Base-by-base conservation (phyloP, 2,797 vertebrate genomes). In the Vultur gryphus region DNA sequence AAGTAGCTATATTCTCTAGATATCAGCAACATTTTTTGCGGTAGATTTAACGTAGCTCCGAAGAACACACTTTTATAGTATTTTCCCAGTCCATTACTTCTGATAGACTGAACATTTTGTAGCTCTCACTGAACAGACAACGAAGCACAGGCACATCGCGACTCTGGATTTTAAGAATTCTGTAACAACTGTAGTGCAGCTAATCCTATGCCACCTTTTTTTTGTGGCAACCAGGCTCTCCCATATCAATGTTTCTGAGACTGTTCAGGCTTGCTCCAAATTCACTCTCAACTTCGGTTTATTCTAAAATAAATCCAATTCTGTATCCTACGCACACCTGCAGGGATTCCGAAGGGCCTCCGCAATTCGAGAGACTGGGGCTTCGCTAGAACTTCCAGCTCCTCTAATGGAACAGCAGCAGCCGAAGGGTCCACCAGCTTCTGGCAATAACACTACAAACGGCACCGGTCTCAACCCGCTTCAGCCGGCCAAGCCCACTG, bases 401-500 rank as follows among this genome's bases (percentile, higher is more conserved):
- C 65, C 55, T 37, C 52, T 28, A 25, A 16, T 3, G 2, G 17
- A 19, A 4, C 31, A 2, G 62, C 54, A 15, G 76, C 41, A 13
- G 64, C 59, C 7, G 31, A 31, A 37, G 33, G 8, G 14, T 23
- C 7, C 35, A 7, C 17, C 35, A 9, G 0, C 31, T n/a, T 7
- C 70, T 1, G 33, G 31, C 81, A 37, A 6, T 7, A 14, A 2
- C 31, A 2, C 28, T 11, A 7, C 12, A 5, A 13, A 3, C 0
- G 33, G 15, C 4, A 7, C 37, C 44, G 24, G 19, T 4, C 11
- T 9, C 21, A 11, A 5, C n/a, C 8, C 37, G 31, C 44, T 16
- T 3, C 80, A 17, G 23, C 29, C 52, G 14, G 54, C 44, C 44
- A 6, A 41, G 57, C 39, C 69, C 44, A 2, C 52, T 0, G 25